Conservation (phyloP, 2,888 invertebrate species). For the Unio delphinus region DNA sequence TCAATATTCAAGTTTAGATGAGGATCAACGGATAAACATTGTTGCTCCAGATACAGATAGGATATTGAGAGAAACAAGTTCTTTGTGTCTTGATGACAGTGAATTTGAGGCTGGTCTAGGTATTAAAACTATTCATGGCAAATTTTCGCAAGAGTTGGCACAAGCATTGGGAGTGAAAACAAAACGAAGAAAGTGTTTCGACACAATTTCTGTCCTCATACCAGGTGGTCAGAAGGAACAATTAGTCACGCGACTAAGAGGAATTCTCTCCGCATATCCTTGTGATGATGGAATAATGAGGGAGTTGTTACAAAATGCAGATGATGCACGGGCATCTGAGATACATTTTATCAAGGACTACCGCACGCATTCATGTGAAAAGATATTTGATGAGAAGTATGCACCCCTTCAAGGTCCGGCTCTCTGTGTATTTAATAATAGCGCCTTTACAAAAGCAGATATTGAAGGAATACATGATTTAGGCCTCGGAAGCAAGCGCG, state of each 20-base stretch:
- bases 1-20: constrained; percentile 7
- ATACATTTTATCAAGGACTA: constrained; percentile 62
- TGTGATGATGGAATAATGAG: constrained; percentile 63
- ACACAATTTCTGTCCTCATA: constrained; percentile 19
- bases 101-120: constrained; percentile 37
- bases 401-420: constrained; percentile 64
- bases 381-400: constrained; percentile 43
- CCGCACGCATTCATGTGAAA: constrained; percentile 29
- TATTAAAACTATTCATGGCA: constrained; percentile 34
- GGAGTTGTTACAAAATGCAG: constrained; percentile 67
- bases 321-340: constrained; percentile 64
- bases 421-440: constrained; percentile 66
- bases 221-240: constrained; percentile 66
- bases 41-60: constrained; percentile 47
- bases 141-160: constrained; percentile 44
- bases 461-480: constrained; percentile 64
- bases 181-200: constrained; percentile 18
- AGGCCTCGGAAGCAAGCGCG: constrained; percentile 62
- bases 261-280: constrained; percentile 61
- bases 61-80: constrained; percentile 32
- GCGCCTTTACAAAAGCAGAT: constrained; percentile 58
- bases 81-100: constrained; percentile 52
- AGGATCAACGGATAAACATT: constrained; percentile 12
- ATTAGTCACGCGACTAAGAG: constrained; percentile 56
- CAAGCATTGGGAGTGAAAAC: constrained; percentile 45